Percentiles rank a stretch among this genome's conserved stretches.
Conservation (phyloP, 2,113 vertebrate genomes). For the Actenoides hombroni region DNA sequence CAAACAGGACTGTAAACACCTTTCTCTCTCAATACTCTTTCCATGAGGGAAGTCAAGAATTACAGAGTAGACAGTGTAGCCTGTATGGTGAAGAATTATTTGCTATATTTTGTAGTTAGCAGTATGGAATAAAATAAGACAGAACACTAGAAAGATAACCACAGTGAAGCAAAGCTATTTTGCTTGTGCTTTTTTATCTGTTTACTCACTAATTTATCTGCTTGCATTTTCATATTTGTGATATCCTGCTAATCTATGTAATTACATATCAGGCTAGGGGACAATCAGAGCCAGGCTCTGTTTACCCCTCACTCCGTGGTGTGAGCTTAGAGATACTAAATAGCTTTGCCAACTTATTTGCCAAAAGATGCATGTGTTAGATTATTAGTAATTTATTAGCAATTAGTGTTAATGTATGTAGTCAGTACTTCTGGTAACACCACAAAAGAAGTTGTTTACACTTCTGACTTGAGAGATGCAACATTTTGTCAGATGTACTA, state of each 20-base stretch:
- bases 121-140: background rate
- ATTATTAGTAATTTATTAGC: background rate
- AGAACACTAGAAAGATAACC: background rate
- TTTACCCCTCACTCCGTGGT: background rate
- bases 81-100: background rate
- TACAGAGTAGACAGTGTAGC: background rate
- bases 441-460: background rate
- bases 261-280: background rate
- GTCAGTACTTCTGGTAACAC: background rate
- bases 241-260: background rate
- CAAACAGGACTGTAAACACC: background rate
- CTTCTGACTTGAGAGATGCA: background rate
- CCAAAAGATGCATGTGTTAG: background rate
- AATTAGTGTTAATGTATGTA: background rate
- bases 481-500: background rate
- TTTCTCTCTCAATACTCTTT: background rate
- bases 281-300: background rate
- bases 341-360: background rate
- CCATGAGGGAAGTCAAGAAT: background rate
- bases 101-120: background rate
- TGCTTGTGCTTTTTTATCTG: background rate
- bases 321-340: background rate
- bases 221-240: background rate
- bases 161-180: background rate
- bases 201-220: background rate